These are phyloP conservation scores for Cheilosia soror DNA, from an alignment of 2,888 invertebrate species.

Conservation along the genomic window DNA sequence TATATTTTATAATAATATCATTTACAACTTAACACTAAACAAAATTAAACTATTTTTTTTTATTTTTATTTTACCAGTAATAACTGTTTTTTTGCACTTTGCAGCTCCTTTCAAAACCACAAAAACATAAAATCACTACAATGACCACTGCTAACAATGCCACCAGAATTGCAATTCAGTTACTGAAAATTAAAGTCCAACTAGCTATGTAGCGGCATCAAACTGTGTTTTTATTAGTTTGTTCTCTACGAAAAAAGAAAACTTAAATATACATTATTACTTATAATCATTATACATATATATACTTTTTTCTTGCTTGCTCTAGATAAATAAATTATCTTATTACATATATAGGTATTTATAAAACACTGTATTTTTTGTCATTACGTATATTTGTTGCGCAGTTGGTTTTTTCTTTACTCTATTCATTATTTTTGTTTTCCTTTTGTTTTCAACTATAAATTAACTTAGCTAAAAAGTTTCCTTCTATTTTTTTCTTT, in stretches of 20 bases:
- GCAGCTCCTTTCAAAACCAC: constrained; percentile 48
- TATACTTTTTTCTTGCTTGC: constrained; percentile 55
- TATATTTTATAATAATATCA: constrained; percentile 81
- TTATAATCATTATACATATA: constrained; percentile 46
- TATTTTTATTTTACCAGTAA: constrained; percentile 54
- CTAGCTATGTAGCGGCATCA: constrained; percentile 51
- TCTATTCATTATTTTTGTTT: constrained; percentile 36
- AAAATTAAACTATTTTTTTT: constrained; percentile 73
- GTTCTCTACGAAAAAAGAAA: constrained; percentile 55
- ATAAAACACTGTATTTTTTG: constrained; percentile 72
- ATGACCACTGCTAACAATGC: constrained; percentile 67
- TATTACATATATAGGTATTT: constrained; percentile 72
- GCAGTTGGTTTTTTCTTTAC: constrained; percentile 61
- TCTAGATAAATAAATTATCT: constrained; percentile 76
- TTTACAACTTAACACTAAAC: constrained; percentile 83
- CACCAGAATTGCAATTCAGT: constrained; percentile 64
- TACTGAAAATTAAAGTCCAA: constrained; percentile 42
- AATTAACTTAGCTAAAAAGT: constrained; percentile 81
- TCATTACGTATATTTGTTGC: constrained; percentile 80
- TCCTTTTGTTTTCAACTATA: constrained; percentile 76
- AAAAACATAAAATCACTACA: constrained; percentile 70
- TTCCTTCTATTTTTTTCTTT: constrained; percentile 76
- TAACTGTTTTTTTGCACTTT: constrained; percentile 57
- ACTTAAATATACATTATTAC: constrained; percentile 50
- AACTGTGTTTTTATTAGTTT: constrained; percentile 51